Percentiles rank a stretch among this genome's conserved stretches.
phyloP scores from a whole-genome alignment of 2,113 vertebrate species.

The Falcunculus frontatus region DNA sequence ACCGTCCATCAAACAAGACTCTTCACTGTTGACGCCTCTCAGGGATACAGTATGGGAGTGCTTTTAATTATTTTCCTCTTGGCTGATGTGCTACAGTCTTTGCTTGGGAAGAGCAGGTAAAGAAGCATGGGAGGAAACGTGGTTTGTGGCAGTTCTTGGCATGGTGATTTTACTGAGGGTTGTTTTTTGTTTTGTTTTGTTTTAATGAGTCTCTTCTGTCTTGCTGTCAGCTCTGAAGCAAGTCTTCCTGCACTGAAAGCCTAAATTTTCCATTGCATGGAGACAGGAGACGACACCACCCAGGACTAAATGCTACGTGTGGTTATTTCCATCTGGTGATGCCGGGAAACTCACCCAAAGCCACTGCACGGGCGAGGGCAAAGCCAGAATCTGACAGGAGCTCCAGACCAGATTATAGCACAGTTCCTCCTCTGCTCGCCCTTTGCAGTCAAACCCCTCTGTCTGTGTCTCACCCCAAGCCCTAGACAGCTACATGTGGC shows the following conservation, averaged over 20 bases:
- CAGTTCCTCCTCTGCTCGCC: not conserved
- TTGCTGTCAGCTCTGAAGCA: not conserved
- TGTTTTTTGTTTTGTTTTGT: not conserved
- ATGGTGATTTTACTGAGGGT: accelerated
- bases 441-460: not conserved
- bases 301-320: not conserved
- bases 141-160: not conserved
- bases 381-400: not conserved
- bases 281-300: not conserved
- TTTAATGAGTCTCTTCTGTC: not conserved
- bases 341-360: not conserved
- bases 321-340: not conserved
- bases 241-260: not conserved
- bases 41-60: not conserved
- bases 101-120: not conserved
- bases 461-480: not conserved
- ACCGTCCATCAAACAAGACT: not conserved
- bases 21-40: not conserved
- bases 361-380: accelerated
- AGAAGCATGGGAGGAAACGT: not conserved
- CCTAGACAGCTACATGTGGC: not conserved
- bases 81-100: not conserved
- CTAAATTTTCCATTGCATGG: not conserved
- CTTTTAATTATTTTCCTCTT: not conserved
- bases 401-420: not conserved